Conservation (phyloP, 2,888 invertebrate species). For the Noctua pronuba region DNA sequence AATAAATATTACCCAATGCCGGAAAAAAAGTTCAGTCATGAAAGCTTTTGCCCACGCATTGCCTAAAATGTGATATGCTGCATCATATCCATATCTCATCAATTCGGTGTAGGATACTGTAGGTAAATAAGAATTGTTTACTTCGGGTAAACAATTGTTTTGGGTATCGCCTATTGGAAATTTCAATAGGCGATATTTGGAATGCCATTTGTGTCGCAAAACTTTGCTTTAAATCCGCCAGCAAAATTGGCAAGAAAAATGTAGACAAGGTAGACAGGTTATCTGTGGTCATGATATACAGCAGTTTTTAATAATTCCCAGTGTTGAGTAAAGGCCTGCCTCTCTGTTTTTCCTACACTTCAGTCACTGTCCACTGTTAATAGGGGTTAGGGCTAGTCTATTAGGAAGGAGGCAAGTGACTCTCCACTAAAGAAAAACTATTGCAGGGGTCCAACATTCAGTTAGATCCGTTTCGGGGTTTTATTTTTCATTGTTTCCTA, state of each 20-base stretch:
- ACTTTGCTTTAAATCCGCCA: not conserved
- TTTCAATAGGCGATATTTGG: too few relatives aligned
- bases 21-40: not conserved
- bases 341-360: not conserved
- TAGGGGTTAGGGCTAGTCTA: not conserved
- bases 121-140: slow-evolving; percentile 41
- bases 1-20: not conserved
- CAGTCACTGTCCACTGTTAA: too few relatives aligned
- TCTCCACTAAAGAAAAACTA: too few relatives aligned
- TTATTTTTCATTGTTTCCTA: slow-evolving; percentile 17
- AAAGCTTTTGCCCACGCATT: not conserved
- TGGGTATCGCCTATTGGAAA: not conserved
- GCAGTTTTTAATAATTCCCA: not conserved
- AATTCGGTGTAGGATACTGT: not conserved
- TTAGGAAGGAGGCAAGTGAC: too few relatives aligned
- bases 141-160: slow-evolving; percentile 21
- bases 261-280: not conserved
- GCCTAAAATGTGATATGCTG: not conserved
- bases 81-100: not conserved
- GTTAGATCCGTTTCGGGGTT: not conserved
- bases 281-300: not conserved
- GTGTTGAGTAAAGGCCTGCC: too few relatives aligned
- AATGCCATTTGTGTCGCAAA: slow-evolving; percentile 18
- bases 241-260: not conserved
- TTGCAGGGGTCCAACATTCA: not conserved